Conservation (phyloP, 2,888 invertebrate species). For the Apotomis betuletana region DNA sequence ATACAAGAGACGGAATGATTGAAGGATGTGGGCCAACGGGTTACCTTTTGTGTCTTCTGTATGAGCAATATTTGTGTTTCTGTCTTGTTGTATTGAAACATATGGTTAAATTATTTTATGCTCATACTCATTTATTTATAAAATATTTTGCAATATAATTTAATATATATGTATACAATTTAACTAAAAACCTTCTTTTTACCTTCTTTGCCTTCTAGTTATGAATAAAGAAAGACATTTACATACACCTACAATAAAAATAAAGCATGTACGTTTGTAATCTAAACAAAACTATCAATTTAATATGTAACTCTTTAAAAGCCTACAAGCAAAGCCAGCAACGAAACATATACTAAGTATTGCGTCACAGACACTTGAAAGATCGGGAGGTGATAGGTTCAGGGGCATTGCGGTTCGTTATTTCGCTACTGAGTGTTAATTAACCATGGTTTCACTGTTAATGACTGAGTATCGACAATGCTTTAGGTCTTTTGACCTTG, state of each 20-base stretch:
- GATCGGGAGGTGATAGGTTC: constrained; percentile 62
- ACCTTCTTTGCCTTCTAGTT: too few species aligned
- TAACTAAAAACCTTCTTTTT: too few species aligned
- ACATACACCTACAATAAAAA: too few species aligned
- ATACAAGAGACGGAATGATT: constrained; percentile 57
- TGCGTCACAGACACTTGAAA: constrained; percentile 57
- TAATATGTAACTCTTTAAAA: too few species aligned
- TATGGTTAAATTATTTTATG: background rate
- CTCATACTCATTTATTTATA: too few species aligned
- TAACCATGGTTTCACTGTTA: constrained; percentile 47
- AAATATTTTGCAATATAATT: too few species aligned
- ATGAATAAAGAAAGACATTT: too few species aligned
- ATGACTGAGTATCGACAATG: background rate
- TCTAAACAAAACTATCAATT: too few species aligned
- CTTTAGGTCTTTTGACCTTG: background rate
- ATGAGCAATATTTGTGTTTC: constrained; percentile 22
- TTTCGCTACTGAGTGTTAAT: constrained; percentile 65
- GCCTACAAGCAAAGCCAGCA: constrained; percentile 9
- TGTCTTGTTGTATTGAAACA: constrained; percentile 23
- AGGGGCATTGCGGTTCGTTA: constrained; percentile 58
- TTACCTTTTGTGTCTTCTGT: constrained; percentile 57
- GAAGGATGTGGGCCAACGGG: constrained; percentile 76
- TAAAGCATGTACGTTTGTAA: too few species aligned
- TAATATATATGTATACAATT: too few species aligned
- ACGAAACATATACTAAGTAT: constrained; percentile 47